phyloP scores from a whole-genome alignment of 2,888 invertebrate species.

The Xylophagus ater region DNA sequence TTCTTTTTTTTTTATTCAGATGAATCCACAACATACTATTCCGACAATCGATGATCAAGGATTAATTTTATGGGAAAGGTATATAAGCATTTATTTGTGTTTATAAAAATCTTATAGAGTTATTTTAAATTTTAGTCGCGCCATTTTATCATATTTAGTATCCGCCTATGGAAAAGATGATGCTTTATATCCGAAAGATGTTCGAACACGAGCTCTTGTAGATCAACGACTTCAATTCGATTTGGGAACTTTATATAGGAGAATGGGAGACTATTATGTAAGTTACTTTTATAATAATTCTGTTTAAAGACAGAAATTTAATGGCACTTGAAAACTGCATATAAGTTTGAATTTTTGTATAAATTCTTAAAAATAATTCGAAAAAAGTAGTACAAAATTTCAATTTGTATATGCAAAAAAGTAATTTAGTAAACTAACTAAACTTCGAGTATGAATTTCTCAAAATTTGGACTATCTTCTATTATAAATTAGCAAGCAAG shows the following conservation, averaged over 20 bases:
- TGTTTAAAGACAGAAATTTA: too few relatives aligned
- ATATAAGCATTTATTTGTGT: not conserved
- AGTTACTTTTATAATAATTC: too few relatives aligned
- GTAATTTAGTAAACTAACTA: too few relatives aligned
- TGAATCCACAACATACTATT: conserved; percentile 46
- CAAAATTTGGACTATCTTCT: too few relatives aligned
- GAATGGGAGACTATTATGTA: conserved; percentile 45
- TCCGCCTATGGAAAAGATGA: conserved; percentile 50
- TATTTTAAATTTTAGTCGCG: conserved; percentile 27
- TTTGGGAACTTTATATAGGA: conserved; percentile 43
- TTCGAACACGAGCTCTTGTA: conserved; percentile 46
- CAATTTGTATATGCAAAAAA: too few relatives aligned
- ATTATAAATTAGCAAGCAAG: too few relatives aligned
- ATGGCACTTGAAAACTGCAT: too few relatives aligned
- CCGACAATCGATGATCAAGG: conserved; percentile 48
- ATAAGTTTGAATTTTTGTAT: too few relatives aligned
- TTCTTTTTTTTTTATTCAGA: conserved; percentile 20
- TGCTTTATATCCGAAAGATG: conserved; percentile 48
- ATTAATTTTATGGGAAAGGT: conserved; percentile 44
- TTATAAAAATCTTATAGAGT: conserved; percentile 4
- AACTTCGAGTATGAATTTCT: too few relatives aligned
- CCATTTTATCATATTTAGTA: conserved; percentile 49
- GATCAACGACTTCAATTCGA: conserved; percentile 50
- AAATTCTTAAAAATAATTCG: too few relatives aligned
- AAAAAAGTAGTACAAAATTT: too few relatives aligned